Percentiles rank a stretch among this genome's conserved stretches.
These are phyloP conservation scores for Stenichneumon culpator DNA, from an alignment of 2,888 invertebrate species.

Conservation along the genomic window DNA sequence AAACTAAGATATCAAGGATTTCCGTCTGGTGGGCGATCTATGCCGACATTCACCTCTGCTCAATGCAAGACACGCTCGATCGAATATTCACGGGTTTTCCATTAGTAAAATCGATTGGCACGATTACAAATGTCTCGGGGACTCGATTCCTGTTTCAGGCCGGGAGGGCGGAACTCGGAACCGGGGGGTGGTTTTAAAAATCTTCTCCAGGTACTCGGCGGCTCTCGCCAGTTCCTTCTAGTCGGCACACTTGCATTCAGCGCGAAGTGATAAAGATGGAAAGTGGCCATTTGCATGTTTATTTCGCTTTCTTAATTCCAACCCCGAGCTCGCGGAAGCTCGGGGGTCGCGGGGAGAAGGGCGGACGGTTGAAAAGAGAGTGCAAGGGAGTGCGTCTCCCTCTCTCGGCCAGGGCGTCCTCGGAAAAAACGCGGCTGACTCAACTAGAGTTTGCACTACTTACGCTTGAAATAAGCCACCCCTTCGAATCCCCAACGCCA, in stretches of 20 bases:
- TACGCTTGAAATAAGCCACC: slow-evolving; percentile 60
- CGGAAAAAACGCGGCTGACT: slow-evolving; percentile 51
- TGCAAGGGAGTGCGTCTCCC: neutral
- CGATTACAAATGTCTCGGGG: slow-evolving; percentile 17
- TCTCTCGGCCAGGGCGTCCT: neutral
- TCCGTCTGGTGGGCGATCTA: neutral
- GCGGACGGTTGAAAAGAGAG: neutral
- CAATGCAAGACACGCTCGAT: neutral
- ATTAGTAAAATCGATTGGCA: slow-evolving; percentile 38
- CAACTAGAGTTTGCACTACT: slow-evolving; percentile 63
- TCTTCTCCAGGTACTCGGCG: slow-evolving; percentile 13
- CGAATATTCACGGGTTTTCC: slow-evolving; percentile 10
- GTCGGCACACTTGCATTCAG: slow-evolving; percentile 73
- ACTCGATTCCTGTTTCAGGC: slow-evolving; percentile 2
- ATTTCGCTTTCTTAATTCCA: slow-evolving; percentile 79
- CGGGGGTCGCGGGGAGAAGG: neutral
- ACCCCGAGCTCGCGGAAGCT: slow-evolving; percentile 42
- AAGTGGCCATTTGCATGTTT: slow-evolving; percentile 82
- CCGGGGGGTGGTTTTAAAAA: slow-evolving; percentile 50
- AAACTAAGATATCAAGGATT: neutral
- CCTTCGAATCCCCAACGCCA: slow-evolving; percentile 1
- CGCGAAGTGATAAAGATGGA: slow-evolving; percentile 79
- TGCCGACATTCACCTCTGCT: neutral
- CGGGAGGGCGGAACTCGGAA: neutral
- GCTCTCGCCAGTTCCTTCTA: slow-evolving; percentile 59